Conservation (phyloP, 1,140 invertebrate genomes). For the Magallana angulata region DNA sequence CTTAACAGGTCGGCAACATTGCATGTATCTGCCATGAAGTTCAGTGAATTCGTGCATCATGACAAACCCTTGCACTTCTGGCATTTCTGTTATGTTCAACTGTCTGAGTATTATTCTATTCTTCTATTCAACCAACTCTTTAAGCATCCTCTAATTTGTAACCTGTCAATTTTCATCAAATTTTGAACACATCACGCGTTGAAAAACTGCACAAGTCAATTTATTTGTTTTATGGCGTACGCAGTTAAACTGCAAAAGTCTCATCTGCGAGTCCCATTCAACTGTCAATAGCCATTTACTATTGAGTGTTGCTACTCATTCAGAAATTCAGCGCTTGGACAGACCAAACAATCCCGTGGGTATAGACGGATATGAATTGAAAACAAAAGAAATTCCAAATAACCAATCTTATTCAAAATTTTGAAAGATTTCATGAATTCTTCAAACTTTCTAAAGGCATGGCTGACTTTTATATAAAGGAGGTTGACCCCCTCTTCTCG, state of each 20-base stretch:
- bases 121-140: not conserved
- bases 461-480: not conserved
- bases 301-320: slow-evolving; percentile 9
- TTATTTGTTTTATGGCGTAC: not conserved
- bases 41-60: not conserved
- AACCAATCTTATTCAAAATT: too few relatives aligned
- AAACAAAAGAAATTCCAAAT: not conserved
- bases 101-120: not conserved
- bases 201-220: not conserved
- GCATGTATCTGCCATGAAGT: not conserved
- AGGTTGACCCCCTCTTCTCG: not conserved
- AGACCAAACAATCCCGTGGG: not conserved
- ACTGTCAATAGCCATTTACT: not conserved
- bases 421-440: too few relatives aligned
- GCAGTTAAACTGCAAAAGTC: not conserved
- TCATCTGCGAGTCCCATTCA: not conserved
- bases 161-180: not conserved
- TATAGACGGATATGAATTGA: not conserved
- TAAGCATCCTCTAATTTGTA: not conserved
- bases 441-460: too few relatives aligned
- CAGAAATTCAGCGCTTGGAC: not conserved
- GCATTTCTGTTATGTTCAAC: not conserved
- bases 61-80: not conserved
- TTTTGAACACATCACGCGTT: not conserved
- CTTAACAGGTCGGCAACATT: slow-evolving; percentile 26